Percentiles rank a stretch among this genome's conserved stretches.
These are phyloP conservation scores for Mythimna vitellina DNA, from an alignment of 2,888 invertebrate genomes.

Conservation along the genomic window DNA sequence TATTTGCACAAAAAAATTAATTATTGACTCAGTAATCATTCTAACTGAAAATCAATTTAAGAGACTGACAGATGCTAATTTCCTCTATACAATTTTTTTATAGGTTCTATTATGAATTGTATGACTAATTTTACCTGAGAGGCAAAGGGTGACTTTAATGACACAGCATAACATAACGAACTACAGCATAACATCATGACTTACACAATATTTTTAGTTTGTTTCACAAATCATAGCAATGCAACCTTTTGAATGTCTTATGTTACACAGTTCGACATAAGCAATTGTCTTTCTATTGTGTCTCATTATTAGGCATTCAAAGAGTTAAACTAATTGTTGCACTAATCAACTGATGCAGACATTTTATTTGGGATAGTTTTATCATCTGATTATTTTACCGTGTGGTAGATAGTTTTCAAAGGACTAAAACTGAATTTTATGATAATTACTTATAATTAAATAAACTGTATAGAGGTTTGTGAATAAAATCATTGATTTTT, in stretches of 20 bases:
- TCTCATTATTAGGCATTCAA: no score
- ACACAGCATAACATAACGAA: conserved; percentile 4
- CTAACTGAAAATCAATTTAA: background rate
- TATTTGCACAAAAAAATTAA: no score
- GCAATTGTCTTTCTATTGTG: no score
- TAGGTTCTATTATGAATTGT: no score
- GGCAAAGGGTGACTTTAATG: background rate
- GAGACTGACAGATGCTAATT: background rate
- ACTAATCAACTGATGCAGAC: background rate
- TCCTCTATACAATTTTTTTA: no score
- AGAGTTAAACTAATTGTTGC: conserved; percentile 8
- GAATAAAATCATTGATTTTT: no score
- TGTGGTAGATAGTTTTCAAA: background rate
- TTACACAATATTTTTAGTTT: conserved; percentile 28
- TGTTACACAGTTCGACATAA: no score
- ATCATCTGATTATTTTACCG: conserved; percentile 12
- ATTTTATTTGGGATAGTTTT: conserved; percentile 2
- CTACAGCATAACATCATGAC: background rate
- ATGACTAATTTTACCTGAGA: no score
- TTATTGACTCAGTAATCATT: background rate
- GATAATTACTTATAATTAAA: background rate
- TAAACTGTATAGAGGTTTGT: no score
- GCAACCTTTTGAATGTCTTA: no score
- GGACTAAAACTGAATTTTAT: background rate
- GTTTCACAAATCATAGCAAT: conserved; percentile 24